Evolutionary conservation across 30 jellyfish, hydroid and myxozoan genomes (phyloP).

Genomic region (Aurelia coerulea): DNA sequence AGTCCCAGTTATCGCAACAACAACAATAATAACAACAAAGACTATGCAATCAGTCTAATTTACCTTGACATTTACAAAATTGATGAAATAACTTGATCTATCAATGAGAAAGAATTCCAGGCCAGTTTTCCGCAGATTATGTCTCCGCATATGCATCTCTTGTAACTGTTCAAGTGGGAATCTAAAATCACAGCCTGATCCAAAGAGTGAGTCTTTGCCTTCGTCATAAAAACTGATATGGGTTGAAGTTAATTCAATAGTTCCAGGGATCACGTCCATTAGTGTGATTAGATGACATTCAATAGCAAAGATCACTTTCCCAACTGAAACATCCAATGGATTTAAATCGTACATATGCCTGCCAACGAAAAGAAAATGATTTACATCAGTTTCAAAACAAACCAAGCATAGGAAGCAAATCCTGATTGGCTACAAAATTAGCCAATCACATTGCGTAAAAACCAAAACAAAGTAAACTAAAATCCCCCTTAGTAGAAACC

Average conservation of each 20-base stretch:
- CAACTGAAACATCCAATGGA: slow-evolving; percentile 65
- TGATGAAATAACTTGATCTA: slow-evolving; percentile 84
- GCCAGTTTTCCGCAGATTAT: slow-evolving; percentile 84
- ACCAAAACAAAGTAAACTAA: no score
- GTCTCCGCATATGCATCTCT: slow-evolving; percentile 86
- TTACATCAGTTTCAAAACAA: not conserved
- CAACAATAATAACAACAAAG: not conserved
- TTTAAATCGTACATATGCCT: slow-evolving; percentile 79
- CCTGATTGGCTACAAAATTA: no score
- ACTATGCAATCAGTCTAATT: not conserved
- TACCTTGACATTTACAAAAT: slow-evolving; percentile 69
- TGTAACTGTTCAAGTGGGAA: slow-evolving; percentile 85
- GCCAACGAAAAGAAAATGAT: not conserved
- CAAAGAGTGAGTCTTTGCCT: slow-evolving; percentile 70
- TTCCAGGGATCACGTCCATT: slow-evolving; percentile 87
- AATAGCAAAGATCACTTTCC: slow-evolving; percentile 33
- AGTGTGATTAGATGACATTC: slow-evolving; percentile 76
- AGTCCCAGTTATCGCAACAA: not conserved
- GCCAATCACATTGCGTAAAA: no score
- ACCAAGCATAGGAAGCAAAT: no score
- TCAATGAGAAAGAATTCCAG: slow-evolving; percentile 86
- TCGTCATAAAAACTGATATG: slow-evolving; percentile 87
- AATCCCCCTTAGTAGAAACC: no score
- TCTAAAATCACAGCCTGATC: slow-evolving; percentile 77
- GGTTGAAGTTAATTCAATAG: slow-evolving; percentile 75